Percentiles rank a stretch among this genome's conserved stretches.
These are phyloP conservation scores for Cisticola juncidis DNA, from an alignment of 2,113 vertebrate species.

Conservation along the genomic window DNA sequence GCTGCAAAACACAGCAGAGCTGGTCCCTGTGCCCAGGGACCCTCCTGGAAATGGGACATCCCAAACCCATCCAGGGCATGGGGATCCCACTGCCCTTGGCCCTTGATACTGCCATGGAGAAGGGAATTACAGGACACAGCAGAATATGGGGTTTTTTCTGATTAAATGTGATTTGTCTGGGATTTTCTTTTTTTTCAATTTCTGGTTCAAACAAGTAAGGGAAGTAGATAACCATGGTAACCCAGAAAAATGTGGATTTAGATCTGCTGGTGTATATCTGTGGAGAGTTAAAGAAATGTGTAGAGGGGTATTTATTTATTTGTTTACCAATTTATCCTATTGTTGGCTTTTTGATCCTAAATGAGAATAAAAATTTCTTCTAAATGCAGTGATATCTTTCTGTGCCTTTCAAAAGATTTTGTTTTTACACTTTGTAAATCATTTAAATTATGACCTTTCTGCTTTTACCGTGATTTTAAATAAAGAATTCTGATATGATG, in stretches of 20 bases:
- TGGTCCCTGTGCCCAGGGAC: background rate
- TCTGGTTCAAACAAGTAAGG: background rate
- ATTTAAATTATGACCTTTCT: background rate
- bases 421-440: background rate
- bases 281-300: background rate
- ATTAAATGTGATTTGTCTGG: background rate
- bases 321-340: background rate
- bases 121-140: background rate
- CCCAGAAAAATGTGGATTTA: background rate
- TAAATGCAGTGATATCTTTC: background rate
- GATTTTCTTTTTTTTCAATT: background rate
- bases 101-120: background rate
- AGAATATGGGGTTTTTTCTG: background rate
- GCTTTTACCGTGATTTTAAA: background rate
- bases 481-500: background rate
- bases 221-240: constrained; percentile 15
- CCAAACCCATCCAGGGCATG: background rate
- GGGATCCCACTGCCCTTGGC: background rate
- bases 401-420: background rate
- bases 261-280: background rate
- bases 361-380: background rate
- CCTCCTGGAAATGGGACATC: background rate
- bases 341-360: background rate
- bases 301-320: background rate
- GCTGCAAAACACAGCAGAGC: background rate